A percentile compares a stretch with the other conserved stretches of the same genome.
Conservation (phyloP, 1,140 invertebrate genomes). For the Leptinotarsa lineolata region DNA sequence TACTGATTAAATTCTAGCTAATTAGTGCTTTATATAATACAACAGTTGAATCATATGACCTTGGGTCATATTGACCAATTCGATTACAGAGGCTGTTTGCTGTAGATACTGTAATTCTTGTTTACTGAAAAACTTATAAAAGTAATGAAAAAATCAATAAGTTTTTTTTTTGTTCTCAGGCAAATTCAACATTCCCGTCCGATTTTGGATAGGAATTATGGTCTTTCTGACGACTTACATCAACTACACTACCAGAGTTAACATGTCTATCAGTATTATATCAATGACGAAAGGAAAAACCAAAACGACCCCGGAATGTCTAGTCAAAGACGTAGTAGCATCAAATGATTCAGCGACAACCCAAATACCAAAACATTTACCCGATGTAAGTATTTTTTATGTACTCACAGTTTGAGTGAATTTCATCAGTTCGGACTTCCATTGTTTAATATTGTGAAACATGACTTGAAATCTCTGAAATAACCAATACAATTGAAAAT, state of each 20-base stretch:
- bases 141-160: no score
- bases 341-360: not conserved
- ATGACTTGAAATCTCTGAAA: no score
- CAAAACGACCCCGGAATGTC: slow-evolving; percentile 42
- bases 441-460: no score
- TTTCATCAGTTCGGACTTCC: no score
- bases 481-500: no score
- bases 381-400: slow-evolving; percentile 25
- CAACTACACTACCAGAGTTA: slow-evolving; percentile 73
- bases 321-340: not conserved
- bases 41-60: no score
- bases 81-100: no score
- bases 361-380: slow-evolving; percentile 9
- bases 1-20: no score
- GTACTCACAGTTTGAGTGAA: not conserved
- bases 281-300: slow-evolving; percentile 61
- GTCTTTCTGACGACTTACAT: slow-evolving; percentile 74
- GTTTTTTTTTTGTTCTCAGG: not conserved
- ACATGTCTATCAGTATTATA: slow-evolving; percentile 74
- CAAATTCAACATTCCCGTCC: slow-evolving; percentile 38
- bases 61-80: no score
- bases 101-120: no score
- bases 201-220: slow-evolving; percentile 67
- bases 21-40: no score
- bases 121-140: no score